Conservation (phyloP, 1,140 invertebrate genomes). For the Xylocopa sonorina region DNA sequence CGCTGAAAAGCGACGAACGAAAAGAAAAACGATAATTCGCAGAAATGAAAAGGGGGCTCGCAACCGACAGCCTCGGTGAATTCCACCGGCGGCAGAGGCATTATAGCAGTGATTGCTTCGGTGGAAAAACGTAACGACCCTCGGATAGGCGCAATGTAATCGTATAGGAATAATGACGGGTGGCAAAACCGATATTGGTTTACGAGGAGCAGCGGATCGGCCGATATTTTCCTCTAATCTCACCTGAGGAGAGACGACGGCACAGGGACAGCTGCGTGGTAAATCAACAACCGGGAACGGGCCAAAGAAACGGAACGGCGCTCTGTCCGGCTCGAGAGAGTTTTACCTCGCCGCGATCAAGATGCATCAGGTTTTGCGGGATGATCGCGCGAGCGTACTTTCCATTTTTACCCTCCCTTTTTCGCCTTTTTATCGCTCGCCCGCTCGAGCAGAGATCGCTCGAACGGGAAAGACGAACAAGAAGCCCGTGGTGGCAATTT, state of each 20-base stretch:
- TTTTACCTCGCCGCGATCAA: constrained; percentile 44
- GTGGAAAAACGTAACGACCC: constrained; percentile 8
- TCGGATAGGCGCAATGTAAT: not conserved
- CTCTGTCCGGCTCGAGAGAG: not conserved
- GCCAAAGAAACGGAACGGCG: constrained; percentile 15
- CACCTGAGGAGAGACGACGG: not conserved
- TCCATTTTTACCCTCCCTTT: constrained; percentile 14
- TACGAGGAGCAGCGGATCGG: constrained; percentile 10
- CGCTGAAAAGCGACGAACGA: too few relatives aligned
- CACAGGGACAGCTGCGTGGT: not conserved
- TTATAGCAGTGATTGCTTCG: constrained; percentile 4
- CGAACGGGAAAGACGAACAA: not conserved
- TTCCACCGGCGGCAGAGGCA: constrained; percentile 4
- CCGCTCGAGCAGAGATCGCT: not conserved
- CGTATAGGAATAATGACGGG: not conserved
- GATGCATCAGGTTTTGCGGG: constrained; percentile 41
- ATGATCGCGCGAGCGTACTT: constrained; percentile 36
- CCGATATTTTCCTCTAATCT: constrained; percentile 42
- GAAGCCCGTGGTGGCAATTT: not conserved
- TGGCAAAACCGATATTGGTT: constrained; percentile 18
- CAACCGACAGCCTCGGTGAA: too few relatives aligned
- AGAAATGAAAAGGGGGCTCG: not conserved
- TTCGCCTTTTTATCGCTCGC: not conserved
- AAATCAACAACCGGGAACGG: constrained; percentile 23
- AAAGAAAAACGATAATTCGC: not conserved